phyloP scores from a whole-genome alignment of 2,797 vertebrate species.

The Brachyrhaphis roseni region DNA sequence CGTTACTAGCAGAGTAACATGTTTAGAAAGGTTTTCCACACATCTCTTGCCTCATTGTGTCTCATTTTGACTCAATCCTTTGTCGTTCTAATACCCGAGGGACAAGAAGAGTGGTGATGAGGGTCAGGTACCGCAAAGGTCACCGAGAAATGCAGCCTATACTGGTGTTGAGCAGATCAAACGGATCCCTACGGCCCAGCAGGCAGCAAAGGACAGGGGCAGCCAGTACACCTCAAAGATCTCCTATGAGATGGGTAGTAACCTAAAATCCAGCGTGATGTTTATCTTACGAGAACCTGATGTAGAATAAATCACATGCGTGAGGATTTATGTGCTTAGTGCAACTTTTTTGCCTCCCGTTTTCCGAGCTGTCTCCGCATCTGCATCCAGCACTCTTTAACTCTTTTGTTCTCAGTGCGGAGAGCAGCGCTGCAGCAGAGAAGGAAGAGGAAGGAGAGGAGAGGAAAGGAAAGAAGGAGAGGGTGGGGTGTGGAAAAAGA shows the following conservation, averaged over 20 bases:
- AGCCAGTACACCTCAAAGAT: conserved; percentile 10
- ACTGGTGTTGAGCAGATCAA: conserved; percentile 38
- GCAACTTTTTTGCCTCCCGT: conserved; percentile 29
- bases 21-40: not conserved
- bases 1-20: not conserved
- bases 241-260: not conserved
- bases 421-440: conserved; percentile 39
- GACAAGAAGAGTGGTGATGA: not conserved
- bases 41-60: not conserved
- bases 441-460: conserved; percentile 17
- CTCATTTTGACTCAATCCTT: conserved; percentile 7
- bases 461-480: not conserved
- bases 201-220: conserved; percentile 29
- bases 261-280: not conserved
- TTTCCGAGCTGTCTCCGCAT: conserved; percentile 44
- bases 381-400: conserved; percentile 39
- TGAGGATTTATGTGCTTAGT: conserved; percentile 1
- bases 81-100: conserved; percentile 17
- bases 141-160: conserved; percentile 9
- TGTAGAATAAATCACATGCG: conserved; percentile 6
- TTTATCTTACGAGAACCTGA: conserved; percentile 1
- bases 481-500: not conserved
- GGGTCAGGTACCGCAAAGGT: conserved; percentile 42
- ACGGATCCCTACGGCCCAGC: conserved; percentile 39
- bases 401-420: conserved; percentile 54